Conservation (phyloP, 2,113 vertebrate genomes). For the Ochotona princeps region DNA sequence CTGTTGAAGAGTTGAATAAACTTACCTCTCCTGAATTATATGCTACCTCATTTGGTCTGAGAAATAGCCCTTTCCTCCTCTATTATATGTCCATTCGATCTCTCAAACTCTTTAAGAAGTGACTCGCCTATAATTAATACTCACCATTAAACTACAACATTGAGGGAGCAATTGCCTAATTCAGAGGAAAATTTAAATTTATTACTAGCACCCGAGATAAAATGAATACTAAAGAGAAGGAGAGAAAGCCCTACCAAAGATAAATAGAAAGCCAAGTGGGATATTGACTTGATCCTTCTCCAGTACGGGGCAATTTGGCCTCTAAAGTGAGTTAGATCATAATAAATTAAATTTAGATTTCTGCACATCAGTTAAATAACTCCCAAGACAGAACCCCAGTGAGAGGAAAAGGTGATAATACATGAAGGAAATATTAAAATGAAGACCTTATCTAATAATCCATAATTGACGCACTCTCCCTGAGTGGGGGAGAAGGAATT, state of each 20-base stretch:
- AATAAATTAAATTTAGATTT: constrained; percentile 91
- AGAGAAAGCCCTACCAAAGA: constrained; percentile 82
- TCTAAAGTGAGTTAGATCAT: constrained; percentile 88
- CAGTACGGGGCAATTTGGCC: constrained; percentile 87
- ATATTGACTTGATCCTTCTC: constrained; percentile 89
- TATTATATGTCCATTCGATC: constrained; percentile 63
- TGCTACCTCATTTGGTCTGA: constrained; percentile 49
- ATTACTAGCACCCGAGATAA: constrained; percentile 83
- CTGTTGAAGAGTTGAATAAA: background rate
- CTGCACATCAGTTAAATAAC: constrained; percentile 88
- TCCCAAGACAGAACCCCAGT: constrained; percentile 85
- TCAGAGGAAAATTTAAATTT: constrained; percentile 85
- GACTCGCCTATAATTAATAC: constrained; percentile 86
- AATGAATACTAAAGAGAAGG: constrained; percentile 83
- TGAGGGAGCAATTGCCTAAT: constrained; percentile 87
- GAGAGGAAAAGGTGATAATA: constrained; percentile 85
- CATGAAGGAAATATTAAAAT: constrained; percentile 82
- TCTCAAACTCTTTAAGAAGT: constrained; percentile 76
- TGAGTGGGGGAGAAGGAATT: constrained; percentile 62
- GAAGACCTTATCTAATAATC: constrained; percentile 86
- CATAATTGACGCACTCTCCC: constrained; percentile 80
- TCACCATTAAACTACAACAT: constrained; percentile 84
- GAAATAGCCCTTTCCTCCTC: constrained; percentile 58
- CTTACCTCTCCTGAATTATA: constrained; percentile 36
- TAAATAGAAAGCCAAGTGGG: constrained; percentile 88